Base-by-base conservation (phyloP, 2,797 vertebrate genomes). In the Vultur gryphus region DNA sequence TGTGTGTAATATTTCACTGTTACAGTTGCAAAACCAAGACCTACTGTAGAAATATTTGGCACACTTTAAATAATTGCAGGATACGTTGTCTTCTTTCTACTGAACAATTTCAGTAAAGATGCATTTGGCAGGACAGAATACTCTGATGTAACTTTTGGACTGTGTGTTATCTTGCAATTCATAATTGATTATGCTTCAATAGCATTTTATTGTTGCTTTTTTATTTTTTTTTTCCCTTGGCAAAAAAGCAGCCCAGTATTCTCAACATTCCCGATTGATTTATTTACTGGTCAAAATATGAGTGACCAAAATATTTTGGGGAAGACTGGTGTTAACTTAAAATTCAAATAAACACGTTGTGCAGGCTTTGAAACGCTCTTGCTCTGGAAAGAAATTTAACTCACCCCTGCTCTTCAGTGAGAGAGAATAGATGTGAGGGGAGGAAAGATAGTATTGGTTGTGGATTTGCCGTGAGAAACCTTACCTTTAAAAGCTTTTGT, bases 121-220 rank as follows among this genome's bases (percentile, higher is more conserved):
- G 64, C 21, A 65, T 84, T 93, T 91, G 94, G 90, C 93, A 91
- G 59, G 73, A 67, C 39, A 83, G 79, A 35, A 87, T 85, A 76
- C 67, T 90, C 79, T 95, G 89, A 75, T 92, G 41, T 55, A 95
- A 89, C 87, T 93, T 94, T 72, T 93, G 90, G 92, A 89, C 75
- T 79, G 44, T 52, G 49, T 35, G 48, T 78, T 94, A 11, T 79
- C 86, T 82, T 85, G 59, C 25, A 9, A n/a, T 67, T 90, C 19
- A 6, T 84, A 64, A 91, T 83, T 67, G 77, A 70, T 92, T 69
- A n/a, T 84, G 54, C 41, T 76, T 94, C 64, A 67, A 31, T 28
- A 83, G 35, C 52, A 29, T 48, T 76, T 92, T 84, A 19, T 33
- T 73, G 26, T 59, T 29, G 15, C 26, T 43, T 46, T 49, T 59